These are phyloP conservation scores for Melanostoma scalare DNA, from an alignment of 2,888 invertebrate species.

Conservation along the genomic window DNA sequence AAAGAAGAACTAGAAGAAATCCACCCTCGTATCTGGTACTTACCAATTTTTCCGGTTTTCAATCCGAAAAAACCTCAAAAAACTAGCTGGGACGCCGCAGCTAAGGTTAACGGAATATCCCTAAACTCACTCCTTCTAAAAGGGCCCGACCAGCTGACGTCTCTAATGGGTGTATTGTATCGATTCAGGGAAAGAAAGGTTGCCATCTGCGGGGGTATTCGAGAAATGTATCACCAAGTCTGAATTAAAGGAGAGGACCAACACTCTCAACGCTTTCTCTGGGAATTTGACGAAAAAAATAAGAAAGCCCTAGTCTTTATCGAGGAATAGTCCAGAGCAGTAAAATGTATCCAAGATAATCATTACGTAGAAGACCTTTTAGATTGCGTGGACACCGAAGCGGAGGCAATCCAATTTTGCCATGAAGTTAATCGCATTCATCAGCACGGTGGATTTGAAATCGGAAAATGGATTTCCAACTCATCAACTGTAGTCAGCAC, in stretches of 20 bases:
- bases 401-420: slow-evolving; percentile 15
- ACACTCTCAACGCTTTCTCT: not conserved
- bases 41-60: too few species aligned
- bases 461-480: slow-evolving; percentile 6
- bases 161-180: too few species aligned
- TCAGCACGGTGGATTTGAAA: slow-evolving; percentile 4
- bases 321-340: too few species aligned
- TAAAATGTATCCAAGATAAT: slow-evolving; percentile 20
- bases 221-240: slow-evolving; percentile 2
- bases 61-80: too few species aligned
- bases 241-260: not conserved
- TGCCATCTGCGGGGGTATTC: not conserved
- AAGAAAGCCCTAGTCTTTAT: too few species aligned
- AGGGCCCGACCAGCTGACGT: too few species aligned
- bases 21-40: too few species aligned
- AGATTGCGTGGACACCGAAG: slow-evolving; percentile 31
- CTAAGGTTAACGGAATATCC: too few species aligned
- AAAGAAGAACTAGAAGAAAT: too few species aligned
- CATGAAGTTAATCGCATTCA: slow-evolving; percentile 20
- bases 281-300: not conserved
- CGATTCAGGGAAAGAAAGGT: too few species aligned
- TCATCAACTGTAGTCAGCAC: not conserved
- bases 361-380: slow-evolving; percentile 46
- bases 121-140: too few species aligned
- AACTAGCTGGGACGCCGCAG: too few species aligned